Base-by-base conservation (phyloP, 2,797 vertebrate species). In the Eospalax fontanierii region DNA sequence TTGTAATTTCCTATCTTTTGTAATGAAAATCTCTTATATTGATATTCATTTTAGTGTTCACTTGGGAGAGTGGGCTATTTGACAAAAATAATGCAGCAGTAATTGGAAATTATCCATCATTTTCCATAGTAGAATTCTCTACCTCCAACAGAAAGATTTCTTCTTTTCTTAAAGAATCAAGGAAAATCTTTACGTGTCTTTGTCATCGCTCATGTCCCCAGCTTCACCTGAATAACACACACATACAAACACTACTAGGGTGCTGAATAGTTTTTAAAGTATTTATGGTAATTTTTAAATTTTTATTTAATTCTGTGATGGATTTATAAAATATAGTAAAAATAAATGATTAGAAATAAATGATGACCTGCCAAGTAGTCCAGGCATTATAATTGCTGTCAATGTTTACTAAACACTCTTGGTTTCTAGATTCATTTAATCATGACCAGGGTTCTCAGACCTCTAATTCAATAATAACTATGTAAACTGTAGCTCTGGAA, bases 281-380 rank as follows among this genome's bases (percentile, higher is more conserved):
- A 28, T 50, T 10, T n/a, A 3, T 91, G 12, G 59, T 82, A 40
- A 81, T 71, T 19, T 19, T 63, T 78, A 76, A 63, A 43, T 28
- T 70, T 86, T 79, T 92, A 30, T 46, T 83, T 46, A 12, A 75
- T 26, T 24, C 11, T 11, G 83, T 83, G 11, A 30, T 24, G 4
- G 21, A 33, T 89, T 87, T 87, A 7, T 74, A 78, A 94, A 85
- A 74, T 46, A 33, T 2, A 89, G 43, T 85, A 30, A 75, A 63
- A 70, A 40, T n/a, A 15, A 85, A 74, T 78, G 24, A 68, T 73
- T 74, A 33, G 33, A 74, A 68, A 54, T 6, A 82, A 90, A 59
- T n/a, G 14, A 54, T 54, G 16, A n/a, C 28, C 21, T 74, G 16
- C 6, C 76, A 40, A n/a, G 15, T 66, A 21, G 19, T 63, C 43